Evolutionary conservation across 2,113 vertebrate species (phyloP), one percentile per base, ranked within the genome.

Genomic region (Pantherophis guttatus): DNA sequence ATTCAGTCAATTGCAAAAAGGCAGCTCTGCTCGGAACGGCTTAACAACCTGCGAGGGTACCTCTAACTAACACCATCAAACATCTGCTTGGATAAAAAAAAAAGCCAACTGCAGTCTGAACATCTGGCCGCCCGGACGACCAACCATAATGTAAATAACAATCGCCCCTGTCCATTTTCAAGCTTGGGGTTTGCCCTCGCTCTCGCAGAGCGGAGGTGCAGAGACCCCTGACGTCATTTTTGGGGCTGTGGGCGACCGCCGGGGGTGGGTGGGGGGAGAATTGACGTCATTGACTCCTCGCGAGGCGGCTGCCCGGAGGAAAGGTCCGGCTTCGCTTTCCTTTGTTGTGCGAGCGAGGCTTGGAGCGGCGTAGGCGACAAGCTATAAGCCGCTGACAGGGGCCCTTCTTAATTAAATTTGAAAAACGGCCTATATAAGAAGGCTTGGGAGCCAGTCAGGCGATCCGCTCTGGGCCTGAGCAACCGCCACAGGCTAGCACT

Each of bases 401-500:
- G 90, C 96, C 93, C 95, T 94, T 96, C 95, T 96, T 97, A 97
- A 97, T 97, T 97, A 95, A 97, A 96, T 97, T 96, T 96, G 96
- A 96, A 96, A 81, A 97, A 96, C 21, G 2, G 94, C 95, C 59
- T 21, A 93, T 95, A 91, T 94, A 91, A 96, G 96, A 96, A 93
- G 97, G 93, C 96, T 97, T 97, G 97, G 87, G 97, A 96, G 89
- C 1, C 39, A 91, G 97, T 98, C 96, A 98, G 98, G 98, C 98
- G 97, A 96, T 96, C 94, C 96, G 98, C 98, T 97, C 81, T 94
- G 95, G 97, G 96, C 95, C 96, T 91, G 96, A 97, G 97, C 95
- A 96, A 96, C 98, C 98, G 98, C 98, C 97, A 96, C 98, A 52
- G 98, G 96, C 98, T 98, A 98, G 98, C 97, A 98, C 98, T 92